Conservation (phyloP, 2,888 invertebrate species). For the Athalia circularis region DNA sequence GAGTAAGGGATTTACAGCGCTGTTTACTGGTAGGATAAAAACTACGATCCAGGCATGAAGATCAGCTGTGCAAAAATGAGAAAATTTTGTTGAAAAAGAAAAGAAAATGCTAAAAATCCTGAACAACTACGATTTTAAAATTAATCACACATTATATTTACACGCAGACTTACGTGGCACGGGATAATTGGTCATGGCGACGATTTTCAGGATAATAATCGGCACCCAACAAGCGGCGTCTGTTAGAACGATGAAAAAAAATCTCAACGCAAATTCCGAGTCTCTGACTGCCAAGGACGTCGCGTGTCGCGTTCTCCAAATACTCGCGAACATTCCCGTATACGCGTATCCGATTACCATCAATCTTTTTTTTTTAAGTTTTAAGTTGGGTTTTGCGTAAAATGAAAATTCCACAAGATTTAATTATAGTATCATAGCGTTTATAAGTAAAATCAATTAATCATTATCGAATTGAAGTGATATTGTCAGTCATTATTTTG, state of each 20-base stretch:
- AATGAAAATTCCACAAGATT: too few relatives aligned
- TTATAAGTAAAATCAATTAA: not conserved
- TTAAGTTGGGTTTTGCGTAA: too few relatives aligned
- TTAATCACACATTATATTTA: not conserved
- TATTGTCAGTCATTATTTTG: too few relatives aligned
- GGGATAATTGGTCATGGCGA: slow-evolving; percentile 75
- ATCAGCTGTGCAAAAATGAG: slow-evolving; percentile 74
- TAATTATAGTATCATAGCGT: too few relatives aligned
- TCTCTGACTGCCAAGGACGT: slow-evolving; percentile 78
- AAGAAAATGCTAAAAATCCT: not conserved
- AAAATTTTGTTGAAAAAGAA: not conserved
- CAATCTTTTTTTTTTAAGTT: slow-evolving; percentile 69
- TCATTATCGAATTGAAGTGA: not conserved
- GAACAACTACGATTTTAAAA: not conserved
- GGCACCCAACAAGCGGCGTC: slow-evolving; percentile 85
- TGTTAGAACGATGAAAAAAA: slow-evolving; percentile 83
- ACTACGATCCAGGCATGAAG: slow-evolving; percentile 81
- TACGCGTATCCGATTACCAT: slow-evolving; percentile 79
- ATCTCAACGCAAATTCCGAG: slow-evolving; percentile 80
- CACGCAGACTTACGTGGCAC: slow-evolving; percentile 72
- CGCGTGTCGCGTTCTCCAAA: slow-evolving; percentile 79
- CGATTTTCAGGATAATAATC: slow-evolving; percentile 80
- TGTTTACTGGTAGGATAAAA: slow-evolving; percentile 82
- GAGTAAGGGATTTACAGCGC: slow-evolving; percentile 80
- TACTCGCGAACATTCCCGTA: slow-evolving; percentile 79